Conservation (phyloP, 2,888 invertebrate genomes). For the Argyresthia albistria region DNA sequence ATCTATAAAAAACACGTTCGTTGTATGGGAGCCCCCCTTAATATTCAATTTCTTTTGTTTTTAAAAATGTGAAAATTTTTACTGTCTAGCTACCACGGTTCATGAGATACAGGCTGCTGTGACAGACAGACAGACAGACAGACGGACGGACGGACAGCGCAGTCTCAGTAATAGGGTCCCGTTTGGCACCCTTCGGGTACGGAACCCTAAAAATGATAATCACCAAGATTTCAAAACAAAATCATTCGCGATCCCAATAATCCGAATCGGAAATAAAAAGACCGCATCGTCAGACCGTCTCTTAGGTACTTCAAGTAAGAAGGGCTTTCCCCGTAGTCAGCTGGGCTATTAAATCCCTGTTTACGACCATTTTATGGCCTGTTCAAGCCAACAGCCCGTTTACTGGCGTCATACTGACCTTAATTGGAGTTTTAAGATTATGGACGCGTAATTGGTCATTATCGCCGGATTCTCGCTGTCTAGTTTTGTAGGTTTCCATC, state of each 20-base stretch:
- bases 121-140: too few species aligned
- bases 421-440: conserved; percentile 66
- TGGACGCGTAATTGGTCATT: conserved; percentile 39
- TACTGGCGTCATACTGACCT: conserved; percentile 41
- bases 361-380: conserved; percentile 32
- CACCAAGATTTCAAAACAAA: not conserved
- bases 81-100: too few species aligned
- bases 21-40: too few species aligned
- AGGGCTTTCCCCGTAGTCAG: conserved; percentile 19
- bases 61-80: too few species aligned
- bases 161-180: too few species aligned
- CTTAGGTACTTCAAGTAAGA: not conserved
- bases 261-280: not conserved
- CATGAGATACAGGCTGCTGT: too few species aligned
- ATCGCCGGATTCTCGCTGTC: conserved; percentile 13
- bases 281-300: not conserved
- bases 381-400: conserved; percentile 23
- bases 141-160: too few species aligned
- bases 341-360: conserved; percentile 52
- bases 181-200: too few species aligned
- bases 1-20: too few species aligned
- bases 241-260: not conserved
- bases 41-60: too few species aligned
- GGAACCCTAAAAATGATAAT: too few species aligned
- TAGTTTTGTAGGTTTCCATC: too few species aligned